phyloP scores from a whole-genome alignment of 2,888 invertebrate genomes.

The Amphipoea oculea region DNA sequence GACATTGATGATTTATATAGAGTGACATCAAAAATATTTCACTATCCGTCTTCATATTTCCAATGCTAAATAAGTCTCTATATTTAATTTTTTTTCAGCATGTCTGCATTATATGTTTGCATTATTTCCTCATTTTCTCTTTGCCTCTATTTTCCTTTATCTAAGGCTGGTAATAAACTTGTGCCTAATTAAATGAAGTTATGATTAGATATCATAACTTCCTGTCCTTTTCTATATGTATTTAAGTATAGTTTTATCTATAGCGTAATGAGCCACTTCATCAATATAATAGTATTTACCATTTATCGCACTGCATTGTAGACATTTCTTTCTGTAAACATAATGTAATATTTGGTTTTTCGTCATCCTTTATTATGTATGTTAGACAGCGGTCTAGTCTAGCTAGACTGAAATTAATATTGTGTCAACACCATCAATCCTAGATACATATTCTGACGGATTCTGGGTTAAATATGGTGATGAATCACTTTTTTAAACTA shows the following conservation, averaged over 20 bases:
- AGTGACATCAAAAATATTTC: background rate
- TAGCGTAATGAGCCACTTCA: background rate
- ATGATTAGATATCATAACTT: background rate
- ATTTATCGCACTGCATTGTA: background rate
- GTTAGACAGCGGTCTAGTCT: constrained; percentile 20
- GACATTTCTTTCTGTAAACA: constrained; percentile 3
- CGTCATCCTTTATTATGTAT: constrained; percentile 12
- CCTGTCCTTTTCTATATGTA: background rate
- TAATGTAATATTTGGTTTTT: constrained; percentile 1
- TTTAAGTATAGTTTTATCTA: background rate
- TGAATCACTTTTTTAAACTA: background rate
- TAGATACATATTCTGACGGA: background rate
- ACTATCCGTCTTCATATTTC: too few relatives aligned
- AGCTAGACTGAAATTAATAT: constrained; percentile 28
- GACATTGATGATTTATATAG: background rate
- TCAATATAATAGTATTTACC: background rate
- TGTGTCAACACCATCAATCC: background rate
- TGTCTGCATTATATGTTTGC: background rate
- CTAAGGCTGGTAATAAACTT: background rate
- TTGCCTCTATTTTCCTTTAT: background rate
- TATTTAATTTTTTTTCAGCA: background rate
- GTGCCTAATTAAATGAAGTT: background rate
- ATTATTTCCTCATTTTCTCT: background rate
- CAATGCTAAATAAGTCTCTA: too few relatives aligned
- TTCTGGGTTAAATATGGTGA: background rate